phyloP scores from a whole-genome alignment of 2,888 invertebrate species.

The Euplagia quadripunctaria region DNA sequence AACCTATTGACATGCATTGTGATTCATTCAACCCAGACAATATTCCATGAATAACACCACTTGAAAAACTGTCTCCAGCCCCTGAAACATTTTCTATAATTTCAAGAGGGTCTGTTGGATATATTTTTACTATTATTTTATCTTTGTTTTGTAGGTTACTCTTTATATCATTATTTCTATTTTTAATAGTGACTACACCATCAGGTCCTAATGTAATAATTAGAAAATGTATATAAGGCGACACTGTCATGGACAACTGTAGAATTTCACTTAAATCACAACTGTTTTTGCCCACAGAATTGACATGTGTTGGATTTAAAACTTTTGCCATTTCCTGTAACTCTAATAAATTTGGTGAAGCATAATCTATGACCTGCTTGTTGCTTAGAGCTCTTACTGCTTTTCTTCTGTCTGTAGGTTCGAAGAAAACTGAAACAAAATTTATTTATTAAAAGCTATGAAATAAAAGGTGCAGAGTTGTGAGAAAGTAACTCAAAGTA shows the following conservation, averaged over 20 bases:
- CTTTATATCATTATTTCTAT: slow-evolving; percentile 18
- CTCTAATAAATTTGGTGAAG: slow-evolving; percentile 94
- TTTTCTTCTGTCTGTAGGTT: slow-evolving; percentile 94
- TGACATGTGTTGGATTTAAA: slow-evolving; percentile 67
- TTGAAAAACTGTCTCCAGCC: slow-evolving; percentile 92
- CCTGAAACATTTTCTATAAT: slow-evolving; percentile 92
- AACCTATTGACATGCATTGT: slow-evolving; percentile 88
- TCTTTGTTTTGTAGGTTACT: not conserved
- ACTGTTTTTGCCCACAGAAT: slow-evolving; percentile 35
- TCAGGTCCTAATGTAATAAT: slow-evolving; percentile 89
- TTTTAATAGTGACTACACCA: slow-evolving; percentile 86
- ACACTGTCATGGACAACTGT: slow-evolving; percentile 71
- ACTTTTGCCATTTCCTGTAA: slow-evolving; percentile 89
- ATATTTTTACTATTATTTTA: slow-evolving; percentile 59
- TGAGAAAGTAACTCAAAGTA: not conserved
- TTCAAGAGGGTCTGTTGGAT: slow-evolving; percentile 72
- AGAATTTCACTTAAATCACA: slow-evolving; percentile 64
- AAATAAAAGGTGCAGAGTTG: slow-evolving; percentile 3
- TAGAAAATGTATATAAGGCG: slow-evolving; percentile 84
- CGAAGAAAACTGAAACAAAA: slow-evolving; percentile 93
- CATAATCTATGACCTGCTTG: slow-evolving; percentile 84
- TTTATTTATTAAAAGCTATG: slow-evolving; percentile 43
- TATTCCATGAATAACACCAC: slow-evolving; percentile 90
- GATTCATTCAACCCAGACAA: slow-evolving; percentile 86
- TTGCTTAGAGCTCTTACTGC: slow-evolving; percentile 90